phyloP scores from a whole-genome alignment of 2,888 invertebrate species.

The Agriopis aurantiaria region DNA sequence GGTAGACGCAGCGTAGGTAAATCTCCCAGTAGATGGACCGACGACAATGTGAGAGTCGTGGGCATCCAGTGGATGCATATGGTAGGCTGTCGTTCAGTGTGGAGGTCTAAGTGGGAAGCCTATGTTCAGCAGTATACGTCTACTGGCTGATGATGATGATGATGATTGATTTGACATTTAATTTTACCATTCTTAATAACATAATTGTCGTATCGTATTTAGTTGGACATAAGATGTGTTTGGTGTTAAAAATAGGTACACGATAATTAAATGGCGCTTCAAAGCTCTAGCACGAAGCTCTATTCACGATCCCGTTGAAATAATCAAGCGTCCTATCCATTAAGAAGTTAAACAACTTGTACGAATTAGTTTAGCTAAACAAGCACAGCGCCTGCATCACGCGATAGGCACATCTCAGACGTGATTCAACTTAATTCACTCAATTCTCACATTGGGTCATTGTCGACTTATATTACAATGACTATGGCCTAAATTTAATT shows the following conservation, averaged over 20 bases:
- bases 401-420: slow-evolving; percentile 69
- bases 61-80: too few species aligned
- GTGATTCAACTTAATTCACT: slow-evolving; percentile 81
- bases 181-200: too few species aligned
- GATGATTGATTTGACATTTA: too few species aligned
- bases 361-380: slow-evolving; percentile 37
- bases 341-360: neutral
- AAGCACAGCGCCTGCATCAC: slow-evolving; percentile 64
- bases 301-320: neutral
- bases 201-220: too few species aligned
- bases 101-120: too few species aligned
- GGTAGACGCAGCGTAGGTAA: too few species aligned
- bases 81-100: too few species aligned
- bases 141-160: too few species aligned
- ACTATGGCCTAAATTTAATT: slow-evolving; percentile 85
- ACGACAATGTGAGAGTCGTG: too few species aligned
- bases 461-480: slow-evolving; percentile 71
- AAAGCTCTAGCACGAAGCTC: neutral
- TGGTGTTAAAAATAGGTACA: neutral
- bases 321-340: slow-evolving; percentile 2
- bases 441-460: slow-evolving; percentile 76
- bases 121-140: too few species aligned
- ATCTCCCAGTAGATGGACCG: too few species aligned
- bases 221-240: too few species aligned
- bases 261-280: neutral